Base-by-base conservation (phyloP, 2,113 vertebrate species). In the Phyllopteryx taeniolatus region DNA sequence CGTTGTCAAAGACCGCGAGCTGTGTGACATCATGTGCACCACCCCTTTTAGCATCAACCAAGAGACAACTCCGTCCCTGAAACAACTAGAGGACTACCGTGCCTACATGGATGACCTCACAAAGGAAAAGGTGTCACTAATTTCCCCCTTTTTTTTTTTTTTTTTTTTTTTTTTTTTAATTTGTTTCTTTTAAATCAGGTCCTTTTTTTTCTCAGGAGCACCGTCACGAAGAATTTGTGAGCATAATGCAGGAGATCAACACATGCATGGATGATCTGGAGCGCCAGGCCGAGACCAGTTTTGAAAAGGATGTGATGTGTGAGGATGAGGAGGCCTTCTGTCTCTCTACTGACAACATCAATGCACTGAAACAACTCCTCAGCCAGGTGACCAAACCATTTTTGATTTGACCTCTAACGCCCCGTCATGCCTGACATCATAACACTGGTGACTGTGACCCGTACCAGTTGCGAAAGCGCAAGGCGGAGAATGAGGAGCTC, bases 321-420 rank as follows among this genome's bases (percentile, higher is more conserved):
- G 95, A 97, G 78, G 94, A 96, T 0, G 94, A 96, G 73, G 96
- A 95, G 0, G 90, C 91, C 0, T 98, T 98, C 81, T 97, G 95
- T 74, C 78, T 98, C 33, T 99, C 98, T 0, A 11, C 76, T 7
- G 94, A 95, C 68, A 98, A 98, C 74, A 94, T 99, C 0, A 8
- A 79, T 27, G 88, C 94, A 0, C 91, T 99, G 0, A 94, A 94
- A 70, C 83, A 85, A 0, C 86, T 98, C 43, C 93, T 96, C 17
- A 84, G 78, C 73, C 94, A 96, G 95, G 97, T 99, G 14, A 0
- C 19, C 5, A 27, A 15, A 15, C 51, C 9, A 19, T 49, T 20
- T 8, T 39, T 10, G 6, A 1, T 68, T 54, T 12, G 15, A 35
- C 19, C 11, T 14, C 14, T 19, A 51, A 17, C 5, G 3, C 2